Conservation (phyloP, 2,113 vertebrate species). For the Ranitomeya imitator region DNA sequence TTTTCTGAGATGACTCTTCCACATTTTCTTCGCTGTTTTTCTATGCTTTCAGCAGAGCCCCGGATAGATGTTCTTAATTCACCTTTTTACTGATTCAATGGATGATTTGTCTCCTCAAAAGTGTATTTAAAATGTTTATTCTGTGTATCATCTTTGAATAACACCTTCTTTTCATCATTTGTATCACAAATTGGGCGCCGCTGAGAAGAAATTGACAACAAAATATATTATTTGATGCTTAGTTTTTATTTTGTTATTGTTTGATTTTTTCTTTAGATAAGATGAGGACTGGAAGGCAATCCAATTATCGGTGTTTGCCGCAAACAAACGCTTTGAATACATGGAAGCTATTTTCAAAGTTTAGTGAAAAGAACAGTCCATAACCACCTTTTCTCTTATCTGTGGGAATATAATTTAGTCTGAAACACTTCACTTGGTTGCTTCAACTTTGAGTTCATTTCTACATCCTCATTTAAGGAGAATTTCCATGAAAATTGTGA, state of each 20-base stretch:
- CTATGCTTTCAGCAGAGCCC: neutral
- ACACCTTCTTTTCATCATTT: slow-evolving; percentile 45
- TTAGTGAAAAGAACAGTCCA: slow-evolving; percentile 28
- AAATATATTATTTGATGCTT: slow-evolving; percentile 50
- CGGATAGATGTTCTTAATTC: slow-evolving; percentile 38
- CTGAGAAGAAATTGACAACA: slow-evolving; percentile 35
- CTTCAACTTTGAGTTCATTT: neutral
- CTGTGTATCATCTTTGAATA: slow-evolving; percentile 42
- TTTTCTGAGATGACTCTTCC: neutral
- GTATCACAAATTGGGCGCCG: slow-evolving; percentile 34
- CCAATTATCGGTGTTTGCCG: slow-evolving; percentile 46
- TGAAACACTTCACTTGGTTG: slow-evolving; percentile 22
- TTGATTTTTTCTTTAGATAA: slow-evolving; percentile 40
- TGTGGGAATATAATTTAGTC: slow-evolving; percentile 49
- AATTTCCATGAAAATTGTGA: neutral
- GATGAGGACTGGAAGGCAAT: neutral
- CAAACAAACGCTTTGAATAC: slow-evolving; percentile 49
- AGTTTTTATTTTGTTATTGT: slow-evolving; percentile 39
- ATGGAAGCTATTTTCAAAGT: slow-evolving; percentile 49
- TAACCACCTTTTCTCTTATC: slow-evolving; percentile 51
- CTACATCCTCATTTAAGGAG: slow-evolving; percentile 12
- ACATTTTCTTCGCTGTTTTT: neutral
- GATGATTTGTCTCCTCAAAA: slow-evolving; percentile 8
- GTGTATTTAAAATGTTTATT: slow-evolving; percentile 42
- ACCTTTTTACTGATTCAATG: slow-evolving; percentile 16